phyloP scores from a whole-genome alignment of 2,797 vertebrate genomes.

The Neosalanx taihuensis region DNA sequence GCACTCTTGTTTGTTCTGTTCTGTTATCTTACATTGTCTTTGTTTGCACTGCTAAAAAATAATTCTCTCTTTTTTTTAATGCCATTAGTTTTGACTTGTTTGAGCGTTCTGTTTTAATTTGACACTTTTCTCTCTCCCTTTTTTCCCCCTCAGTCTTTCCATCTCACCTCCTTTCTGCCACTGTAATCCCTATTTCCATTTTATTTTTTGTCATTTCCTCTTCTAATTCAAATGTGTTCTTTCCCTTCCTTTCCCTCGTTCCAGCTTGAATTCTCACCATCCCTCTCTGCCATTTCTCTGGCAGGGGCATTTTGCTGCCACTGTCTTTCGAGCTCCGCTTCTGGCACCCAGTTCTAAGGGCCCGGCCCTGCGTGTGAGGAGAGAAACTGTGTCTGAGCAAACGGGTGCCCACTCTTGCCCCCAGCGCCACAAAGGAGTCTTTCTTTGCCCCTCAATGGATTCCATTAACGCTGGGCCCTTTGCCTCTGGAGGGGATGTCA shows the following conservation, averaged over 20 bases:
- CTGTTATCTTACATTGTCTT: not conserved
- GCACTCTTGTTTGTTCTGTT: conserved; percentile 17
- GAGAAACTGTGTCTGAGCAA: conserved; percentile 76
- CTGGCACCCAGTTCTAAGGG: conserved; percentile 75
- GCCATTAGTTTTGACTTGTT: conserved; percentile 14
- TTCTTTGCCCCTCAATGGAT: conserved; percentile 76
- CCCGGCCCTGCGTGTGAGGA: conserved; percentile 63
- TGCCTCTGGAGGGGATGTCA: conserved; percentile 74
- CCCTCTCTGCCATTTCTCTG: conserved; percentile 66
- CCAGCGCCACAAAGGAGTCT: conserved; percentile 72
- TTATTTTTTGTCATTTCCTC: conserved; percentile 8
- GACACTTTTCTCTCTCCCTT: not conserved
- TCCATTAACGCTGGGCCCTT: conserved; percentile 74
- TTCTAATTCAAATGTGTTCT: not conserved
- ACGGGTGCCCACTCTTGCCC: conserved; percentile 72
- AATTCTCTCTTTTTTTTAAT: conserved; percentile 39
- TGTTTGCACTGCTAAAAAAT: not conserved
- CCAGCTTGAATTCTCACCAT: conserved; percentile 37
- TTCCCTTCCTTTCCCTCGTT: conserved; percentile 18
- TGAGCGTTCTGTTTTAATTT: not conserved
- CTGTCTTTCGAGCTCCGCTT: conserved; percentile 75
- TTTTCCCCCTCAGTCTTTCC: not conserved
- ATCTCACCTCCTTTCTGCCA: conserved; percentile 28
- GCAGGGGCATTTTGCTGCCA: conserved; percentile 68
- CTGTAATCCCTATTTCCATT: not conserved